Evolutionary conservation across 2,113 vertebrate genomes (phyloP), one percentile per base, ranked within the genome.

Genomic region (Meles meles): DNA sequence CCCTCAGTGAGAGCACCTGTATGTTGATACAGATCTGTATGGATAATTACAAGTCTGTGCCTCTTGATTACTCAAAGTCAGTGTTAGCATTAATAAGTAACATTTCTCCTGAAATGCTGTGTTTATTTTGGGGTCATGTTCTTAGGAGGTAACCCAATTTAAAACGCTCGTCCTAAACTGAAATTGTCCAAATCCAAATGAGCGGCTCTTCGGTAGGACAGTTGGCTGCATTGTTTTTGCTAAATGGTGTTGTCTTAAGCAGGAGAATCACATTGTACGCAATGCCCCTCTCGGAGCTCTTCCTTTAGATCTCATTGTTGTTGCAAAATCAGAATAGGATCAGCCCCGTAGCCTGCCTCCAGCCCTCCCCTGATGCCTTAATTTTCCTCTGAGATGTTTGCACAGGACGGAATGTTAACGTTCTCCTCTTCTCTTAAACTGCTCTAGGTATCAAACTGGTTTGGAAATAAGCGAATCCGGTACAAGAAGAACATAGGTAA

Each of bases 401-500:
- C 39, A 5, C 11, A 92, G 94, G 59, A 84, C 0, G 10, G 94
- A 93, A 74, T 27, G 0, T 93, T 98, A 97, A 98, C 13, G 0
- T 0, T 90, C 49, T 97, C 82, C 6, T 97, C 92, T 97, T 98
- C 90, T 99, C 89, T 98, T 95, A 63, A 96, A 98, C 96, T 0
- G 0, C 98, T 98, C 96, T 98, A 99, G 99, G 99, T 99, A 99
- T 99, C 99, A 99, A 99, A 99, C 99, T 99, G 99, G 99, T 99
- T 99, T 99, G 99, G 99, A 99, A 99, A 99, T 99, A 99, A 99
- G 99, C 99, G 99, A 99, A 99, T 99, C 99, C 99, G 99, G 99
- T 99, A 99, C 99, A 99, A 99, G 99, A 99, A 99, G 99, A 99
- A 99, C 99, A 99, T 99, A 99, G 99, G 99, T 99, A 99, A 99